Base-by-base conservation (phyloP, 2,797 vertebrate genomes). In the Tolypeutes matacus region DNA sequence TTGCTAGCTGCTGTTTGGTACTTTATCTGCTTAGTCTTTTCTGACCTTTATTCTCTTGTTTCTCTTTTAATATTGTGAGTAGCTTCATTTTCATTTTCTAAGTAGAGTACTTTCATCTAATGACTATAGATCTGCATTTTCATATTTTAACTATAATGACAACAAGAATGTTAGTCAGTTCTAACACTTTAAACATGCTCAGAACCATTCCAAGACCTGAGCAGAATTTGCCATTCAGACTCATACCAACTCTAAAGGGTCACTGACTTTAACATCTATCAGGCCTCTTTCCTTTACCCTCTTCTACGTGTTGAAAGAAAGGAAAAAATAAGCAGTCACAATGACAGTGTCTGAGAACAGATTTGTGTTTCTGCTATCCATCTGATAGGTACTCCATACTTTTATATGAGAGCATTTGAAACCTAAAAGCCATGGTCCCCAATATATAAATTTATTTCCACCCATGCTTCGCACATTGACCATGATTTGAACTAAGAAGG, bases 21-120 rank as follows among this genome's bases (percentile, higher is more conserved):
- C 7, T 81, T 85, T 53, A 36, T 80, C 46, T 69, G n/a, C 56
- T 2, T n/a, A 88, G 42, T 34, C 18, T 69, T 17, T 4, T 69
- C 5, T 56, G 42, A 49, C 5, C 3, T 86, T 92, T 58, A 49
- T 75, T 56, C 39, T 64, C 25, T 58, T 36, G 9, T 87, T 84
- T 89, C 42, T 62, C 10, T 78, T 58, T 67, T 88, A 53, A 2
- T 53, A 51, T 70, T 93, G 3, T 76, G 17, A 6, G 4, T 64
- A 77, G 14, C 21, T 72, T 86, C 39, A 76, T 60, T 89, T 91
- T 93, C 4, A n/a, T 67, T 81, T 91, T 73, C 34, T 36, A 92
- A 80, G 13, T 34, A n/a, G 27, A 73, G 3, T 56, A 36, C 12
- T 77, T 77, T 75, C 34, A 42, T 83, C 14, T n/a, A 76, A 83